A percentile compares a stretch with the other conserved stretches of the same genome.
Conservation (phyloP, 2,797 vertebrate genomes). For the Tarsius wallacei region DNA sequence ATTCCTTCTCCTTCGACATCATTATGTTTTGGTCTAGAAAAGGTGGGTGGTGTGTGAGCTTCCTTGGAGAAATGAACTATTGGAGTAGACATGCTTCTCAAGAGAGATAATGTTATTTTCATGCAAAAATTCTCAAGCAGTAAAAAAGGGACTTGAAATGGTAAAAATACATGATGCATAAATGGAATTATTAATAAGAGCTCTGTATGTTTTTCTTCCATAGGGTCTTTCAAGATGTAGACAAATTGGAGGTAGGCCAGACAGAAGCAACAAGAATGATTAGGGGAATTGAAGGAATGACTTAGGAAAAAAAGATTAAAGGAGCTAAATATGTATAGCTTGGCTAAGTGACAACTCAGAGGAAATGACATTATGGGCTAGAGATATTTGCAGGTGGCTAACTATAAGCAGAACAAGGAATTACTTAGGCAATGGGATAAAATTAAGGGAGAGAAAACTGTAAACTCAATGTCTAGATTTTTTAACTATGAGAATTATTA, state of each 20-base stretch:
- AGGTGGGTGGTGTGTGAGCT: not conserved
- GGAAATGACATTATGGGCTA: not conserved
- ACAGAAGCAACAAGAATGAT: conserved; percentile 17
- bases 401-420: not conserved
- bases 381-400: conserved; percentile 21
- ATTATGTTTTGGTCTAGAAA: conserved; percentile 66
- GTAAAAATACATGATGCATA: conserved; percentile 54
- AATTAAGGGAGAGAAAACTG: not conserved
- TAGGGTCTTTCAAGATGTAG: conserved; percentile 49
- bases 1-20: not conserved
- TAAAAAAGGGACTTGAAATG: conserved; percentile 42
- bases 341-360: conserved; percentile 33
- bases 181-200: conserved; percentile 71
- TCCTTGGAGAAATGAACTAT: conserved; percentile 55
- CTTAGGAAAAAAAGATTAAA: conserved; percentile 59
- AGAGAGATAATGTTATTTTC: conserved; percentile 38
- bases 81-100: conserved; percentile 43
- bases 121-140: conserved; percentile 48
- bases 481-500: not conserved
- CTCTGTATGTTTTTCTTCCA: conserved; percentile 45
- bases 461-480: conserved; percentile 22
- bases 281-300: conserved; percentile 36
- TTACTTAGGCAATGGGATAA: conserved; percentile 45
- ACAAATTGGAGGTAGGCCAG: conserved; percentile 47
- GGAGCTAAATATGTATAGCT: not conserved